These are phyloP conservation scores for Limnephilus auricula DNA, from an alignment of 2,888 invertebrate genomes.

Conservation along the genomic window DNA sequence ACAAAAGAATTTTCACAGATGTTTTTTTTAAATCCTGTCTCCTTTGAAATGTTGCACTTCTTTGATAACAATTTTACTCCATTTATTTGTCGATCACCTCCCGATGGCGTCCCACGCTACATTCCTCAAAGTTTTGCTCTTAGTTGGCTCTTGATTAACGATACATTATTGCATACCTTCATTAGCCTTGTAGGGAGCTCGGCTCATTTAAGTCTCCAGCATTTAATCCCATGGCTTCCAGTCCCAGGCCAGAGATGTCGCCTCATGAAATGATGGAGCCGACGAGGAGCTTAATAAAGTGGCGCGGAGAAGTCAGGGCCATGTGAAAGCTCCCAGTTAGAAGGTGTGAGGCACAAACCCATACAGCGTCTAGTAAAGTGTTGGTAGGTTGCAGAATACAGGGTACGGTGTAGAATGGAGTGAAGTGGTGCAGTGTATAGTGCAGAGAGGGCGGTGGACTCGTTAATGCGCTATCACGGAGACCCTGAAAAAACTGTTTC, in stretches of 20 bases:
- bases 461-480: neutral
- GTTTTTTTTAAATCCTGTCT: neutral
- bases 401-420: neutral
- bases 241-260: neutral
- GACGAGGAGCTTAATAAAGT: neutral
- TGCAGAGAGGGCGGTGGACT: neutral
- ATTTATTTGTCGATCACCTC: neutral
- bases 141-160: slow-evolving; percentile 8
- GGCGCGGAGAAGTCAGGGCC: slow-evolving; percentile 8
- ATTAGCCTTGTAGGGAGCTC: slow-evolving; percentile 28
- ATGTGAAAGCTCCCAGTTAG: slow-evolving; percentile 6
- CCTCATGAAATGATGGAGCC: slow-evolving; percentile 11
- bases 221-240: neutral
- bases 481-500: slow-evolving; percentile 27
- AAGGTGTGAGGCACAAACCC: slow-evolving; percentile 22
- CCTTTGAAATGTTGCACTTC: neutral
- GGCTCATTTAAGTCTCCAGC: slow-evolving; percentile 11
- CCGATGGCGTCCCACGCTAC: neutral
- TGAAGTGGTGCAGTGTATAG: no score
- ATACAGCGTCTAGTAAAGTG: neutral
- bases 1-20: neutral
- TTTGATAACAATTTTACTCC: neutral
- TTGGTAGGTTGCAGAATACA: neutral
- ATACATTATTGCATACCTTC: slow-evolving; percentile 18
- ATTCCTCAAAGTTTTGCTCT: neutral